These are phyloP conservation scores for Melipona quadrifasciata DNA, from an alignment of 1,140 invertebrate species.

Conservation along the genomic window DNA sequence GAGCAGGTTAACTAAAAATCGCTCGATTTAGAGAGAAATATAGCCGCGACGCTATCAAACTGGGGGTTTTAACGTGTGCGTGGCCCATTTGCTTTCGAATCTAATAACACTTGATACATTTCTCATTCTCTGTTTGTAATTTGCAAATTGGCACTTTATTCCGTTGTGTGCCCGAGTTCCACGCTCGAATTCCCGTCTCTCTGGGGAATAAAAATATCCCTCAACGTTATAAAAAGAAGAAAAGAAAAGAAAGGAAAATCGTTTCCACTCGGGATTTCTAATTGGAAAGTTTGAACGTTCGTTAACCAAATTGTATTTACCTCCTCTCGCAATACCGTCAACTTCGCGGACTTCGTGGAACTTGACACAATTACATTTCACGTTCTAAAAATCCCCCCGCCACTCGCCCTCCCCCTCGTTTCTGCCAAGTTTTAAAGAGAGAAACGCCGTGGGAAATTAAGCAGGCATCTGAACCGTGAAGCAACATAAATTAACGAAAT, in stretches of 20 bases:
- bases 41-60: neutral
- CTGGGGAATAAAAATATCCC: neutral
- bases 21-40: neutral
- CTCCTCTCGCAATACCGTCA: neutral
- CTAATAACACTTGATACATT: neutral
- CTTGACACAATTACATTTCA: neutral
- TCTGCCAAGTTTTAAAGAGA: neutral
- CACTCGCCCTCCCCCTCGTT: neutral
- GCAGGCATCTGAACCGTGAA: neutral
- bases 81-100: neutral
- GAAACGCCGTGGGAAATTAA: neutral
- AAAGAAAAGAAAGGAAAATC: neutral
- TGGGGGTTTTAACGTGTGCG: neutral
- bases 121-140: neutral
- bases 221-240: neutral
- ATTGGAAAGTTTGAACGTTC: neutral
- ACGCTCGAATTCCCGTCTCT: neutral
- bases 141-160: neutral
- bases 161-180: neutral
- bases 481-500: neutral
- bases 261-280: too few species aligned
- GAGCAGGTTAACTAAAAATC: neutral
- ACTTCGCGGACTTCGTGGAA: neutral
- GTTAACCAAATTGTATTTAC: neutral
- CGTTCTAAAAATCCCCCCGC: neutral